Conservation (phyloP, 1,140 invertebrate species). For the Proctacanthus coquilletti region DNA sequence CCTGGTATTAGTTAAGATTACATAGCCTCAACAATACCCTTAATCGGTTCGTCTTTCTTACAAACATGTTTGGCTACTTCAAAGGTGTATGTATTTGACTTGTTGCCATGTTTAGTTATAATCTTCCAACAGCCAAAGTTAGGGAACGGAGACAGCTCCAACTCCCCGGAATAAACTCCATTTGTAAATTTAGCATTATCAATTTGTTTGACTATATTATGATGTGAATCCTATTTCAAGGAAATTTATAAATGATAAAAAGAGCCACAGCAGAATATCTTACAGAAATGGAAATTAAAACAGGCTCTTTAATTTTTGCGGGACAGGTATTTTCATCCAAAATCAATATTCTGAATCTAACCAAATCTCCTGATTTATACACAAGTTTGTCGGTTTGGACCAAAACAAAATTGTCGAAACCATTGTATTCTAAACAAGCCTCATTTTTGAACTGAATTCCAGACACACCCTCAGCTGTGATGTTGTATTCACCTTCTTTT, state of each 20-base stretch:
- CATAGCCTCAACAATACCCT: slow-evolving; percentile 63
- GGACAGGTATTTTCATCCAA: slow-evolving; percentile 59
- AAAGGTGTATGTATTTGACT: slow-evolving; percentile 17
- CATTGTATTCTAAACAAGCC: too few species aligned
- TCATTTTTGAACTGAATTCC: too few species aligned
- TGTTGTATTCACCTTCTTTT: too few species aligned
- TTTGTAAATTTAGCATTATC: slow-evolving; percentile 45
- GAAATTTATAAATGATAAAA: neutral
- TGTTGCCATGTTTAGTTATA: slow-evolving; percentile 35
- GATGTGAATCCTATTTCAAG: slow-evolving; percentile 12
- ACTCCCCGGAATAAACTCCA: slow-evolving; percentile 62
- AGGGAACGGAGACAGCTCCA: slow-evolving; percentile 66
- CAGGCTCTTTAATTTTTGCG: slow-evolving; percentile 27
- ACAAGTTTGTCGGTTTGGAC: slow-evolving; percentile 90
- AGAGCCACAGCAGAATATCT: neutral
- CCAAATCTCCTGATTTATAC: slow-evolving; percentile 74
- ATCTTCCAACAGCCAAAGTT: slow-evolving; percentile 89
- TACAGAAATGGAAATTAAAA: slow-evolving; percentile 11
- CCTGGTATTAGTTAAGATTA: slow-evolving; percentile 32
- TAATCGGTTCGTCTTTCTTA: slow-evolving; percentile 60
- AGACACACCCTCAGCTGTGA: too few species aligned
- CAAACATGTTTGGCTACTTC: slow-evolving; percentile 71
- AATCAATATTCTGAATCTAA: slow-evolving; percentile 70
- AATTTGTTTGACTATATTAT: slow-evolving; percentile 56
- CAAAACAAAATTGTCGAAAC: slow-evolving; percentile 81